Conservation (phyloP, 2,797 vertebrate species). For the Leptodactylus fallax region DNA sequence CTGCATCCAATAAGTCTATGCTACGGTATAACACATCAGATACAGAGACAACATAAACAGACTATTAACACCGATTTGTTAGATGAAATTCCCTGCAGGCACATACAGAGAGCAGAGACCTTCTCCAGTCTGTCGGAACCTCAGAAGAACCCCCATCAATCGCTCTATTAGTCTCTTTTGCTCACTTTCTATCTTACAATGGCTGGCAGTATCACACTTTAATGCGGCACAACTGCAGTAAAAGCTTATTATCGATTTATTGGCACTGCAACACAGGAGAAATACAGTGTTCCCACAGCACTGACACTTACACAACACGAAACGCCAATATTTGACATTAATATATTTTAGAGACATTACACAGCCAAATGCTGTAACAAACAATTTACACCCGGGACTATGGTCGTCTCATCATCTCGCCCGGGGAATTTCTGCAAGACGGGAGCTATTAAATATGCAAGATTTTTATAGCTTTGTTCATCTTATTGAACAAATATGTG, state of each 20-base stretch:
- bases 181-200: neutral
- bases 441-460: neutral
- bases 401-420: neutral
- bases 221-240: constrained; percentile 3
- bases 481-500: neutral
- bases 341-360: neutral
- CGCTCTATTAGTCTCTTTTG: neutral
- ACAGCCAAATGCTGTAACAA: neutral
- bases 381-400: neutral
- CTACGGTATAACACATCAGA: neutral
- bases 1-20: too few species aligned
- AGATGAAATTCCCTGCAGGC: neutral
- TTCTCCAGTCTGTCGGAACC: neutral
- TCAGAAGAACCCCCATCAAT: neutral
- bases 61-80: neutral
- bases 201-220: neutral
- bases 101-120: neutral
- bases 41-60: neutral
- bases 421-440: neutral
- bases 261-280: neutral
- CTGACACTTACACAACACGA: constrained; percentile 1
- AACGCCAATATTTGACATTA: constrained; percentile 1
- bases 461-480: neutral
- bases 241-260: constrained; percentile 34
- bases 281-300: neutral